Evolutionary conservation across 2,797 vertebrate genomes (phyloP).

Genomic region (Sebastes ruberrimus): DNA sequence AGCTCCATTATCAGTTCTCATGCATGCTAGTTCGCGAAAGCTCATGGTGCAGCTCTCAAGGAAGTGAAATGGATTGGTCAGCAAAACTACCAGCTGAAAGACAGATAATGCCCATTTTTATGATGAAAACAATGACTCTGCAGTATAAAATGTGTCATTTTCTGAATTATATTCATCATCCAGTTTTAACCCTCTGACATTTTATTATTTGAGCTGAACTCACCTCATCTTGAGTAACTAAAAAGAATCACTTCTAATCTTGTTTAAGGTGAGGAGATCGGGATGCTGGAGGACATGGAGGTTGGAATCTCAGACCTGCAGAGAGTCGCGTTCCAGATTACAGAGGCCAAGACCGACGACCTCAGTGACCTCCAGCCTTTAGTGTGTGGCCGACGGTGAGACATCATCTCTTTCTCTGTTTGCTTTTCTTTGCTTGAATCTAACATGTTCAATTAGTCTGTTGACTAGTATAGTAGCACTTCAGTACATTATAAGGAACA

Average conservation of each 20-base stretch:
- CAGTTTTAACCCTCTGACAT: neutral
- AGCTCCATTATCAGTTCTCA: neutral
- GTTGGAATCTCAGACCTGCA: conserved; percentile 94
- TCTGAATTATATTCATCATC: neutral
- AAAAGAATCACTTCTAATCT: neutral
- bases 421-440: neutral
- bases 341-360: conserved; percentile 89
- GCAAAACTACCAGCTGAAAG: neutral
- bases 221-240: neutral
- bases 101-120: neutral
- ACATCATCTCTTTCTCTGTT: neutral
- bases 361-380: conserved; percentile 88
- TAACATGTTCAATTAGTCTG: neutral
- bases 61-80: neutral
- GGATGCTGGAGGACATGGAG: conserved; percentile 99
- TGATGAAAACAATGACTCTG: neutral
- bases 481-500: neutral
- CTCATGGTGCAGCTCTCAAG: neutral
- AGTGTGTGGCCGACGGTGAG: conserved; percentile 94
- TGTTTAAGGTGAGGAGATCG: conserved; percentile 92
- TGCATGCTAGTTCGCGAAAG: neutral
- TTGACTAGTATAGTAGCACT: neutral
- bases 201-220: neutral
- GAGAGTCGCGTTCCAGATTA: conserved; percentile 93
- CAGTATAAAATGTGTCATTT: neutral